phyloP scores from a whole-genome alignment of 2,797 vertebrate species.

The Eurystomus glaucurus region DNA sequence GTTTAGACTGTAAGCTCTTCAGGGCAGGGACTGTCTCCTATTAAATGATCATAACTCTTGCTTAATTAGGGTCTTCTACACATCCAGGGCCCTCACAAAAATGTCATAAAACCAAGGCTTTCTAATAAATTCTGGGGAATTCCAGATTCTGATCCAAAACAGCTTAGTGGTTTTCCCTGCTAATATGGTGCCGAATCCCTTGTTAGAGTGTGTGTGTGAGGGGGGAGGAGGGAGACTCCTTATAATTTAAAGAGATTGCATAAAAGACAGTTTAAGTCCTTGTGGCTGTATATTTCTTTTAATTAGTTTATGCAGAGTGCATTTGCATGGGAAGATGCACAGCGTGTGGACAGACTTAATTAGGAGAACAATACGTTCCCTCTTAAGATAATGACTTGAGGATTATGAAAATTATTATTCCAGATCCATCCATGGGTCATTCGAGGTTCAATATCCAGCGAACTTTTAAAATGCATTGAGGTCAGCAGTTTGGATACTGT shows the following conservation, averaged over 20 bases:
- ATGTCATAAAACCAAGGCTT: constrained; percentile 47
- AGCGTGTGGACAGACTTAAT: constrained; percentile 81
- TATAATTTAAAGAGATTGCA: constrained; percentile 75
- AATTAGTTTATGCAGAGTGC: constrained; percentile 83
- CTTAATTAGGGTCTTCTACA: constrained; percentile 58
- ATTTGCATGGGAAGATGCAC: constrained; percentile 83
- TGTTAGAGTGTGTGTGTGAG: background rate
- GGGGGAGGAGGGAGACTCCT: constrained; percentile 39
- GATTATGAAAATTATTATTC: constrained; percentile 84
- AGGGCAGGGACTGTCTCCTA: constrained; percentile 58
- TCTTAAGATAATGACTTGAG: constrained; percentile 83
- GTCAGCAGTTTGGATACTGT: constrained; percentile 76
- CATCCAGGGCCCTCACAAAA: constrained; percentile 47
- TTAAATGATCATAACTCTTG: constrained; percentile 54
- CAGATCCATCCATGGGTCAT: constrained; percentile 79
- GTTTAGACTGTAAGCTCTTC: constrained; percentile 60
- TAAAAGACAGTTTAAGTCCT: constrained; percentile 79
- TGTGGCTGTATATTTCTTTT: constrained; percentile 81
- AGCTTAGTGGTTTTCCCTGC: constrained; percentile 53
- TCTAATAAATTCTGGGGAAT: constrained; percentile 55
- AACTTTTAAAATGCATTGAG: constrained; percentile 79
- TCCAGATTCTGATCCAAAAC: constrained; percentile 58
- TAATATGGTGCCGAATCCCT: constrained; percentile 18
- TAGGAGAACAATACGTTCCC: constrained; percentile 82
- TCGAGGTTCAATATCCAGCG: constrained; percentile 75